A percentile compares a stretch with the other conserved stretches of the same genome.
Evolutionary conservation across 2,888 invertebrate species (phyloP).

Genomic region (Eupeodes latifasciatus): DNA sequence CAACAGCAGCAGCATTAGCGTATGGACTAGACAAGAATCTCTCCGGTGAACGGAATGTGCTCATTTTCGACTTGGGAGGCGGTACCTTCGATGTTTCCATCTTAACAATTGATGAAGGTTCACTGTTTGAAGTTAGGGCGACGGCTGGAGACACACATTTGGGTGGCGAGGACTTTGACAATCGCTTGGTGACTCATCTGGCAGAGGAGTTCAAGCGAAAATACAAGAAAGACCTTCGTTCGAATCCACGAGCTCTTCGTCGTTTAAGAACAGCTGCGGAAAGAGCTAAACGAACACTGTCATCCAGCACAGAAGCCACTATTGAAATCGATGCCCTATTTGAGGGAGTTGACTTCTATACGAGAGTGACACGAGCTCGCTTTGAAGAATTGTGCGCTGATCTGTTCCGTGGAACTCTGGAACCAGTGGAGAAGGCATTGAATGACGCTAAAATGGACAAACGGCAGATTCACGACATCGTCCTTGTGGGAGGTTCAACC

Average conservation of each 20-base stretch:
- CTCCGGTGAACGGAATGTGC: slow-evolving; percentile 90
- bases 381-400: slow-evolving; percentile 90
- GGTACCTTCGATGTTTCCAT: slow-evolving; percentile 97
- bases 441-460: slow-evolving; percentile 91
- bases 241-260: slow-evolving; percentile 87
- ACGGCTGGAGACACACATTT: slow-evolving; percentile 96
- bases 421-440: slow-evolving; percentile 90
- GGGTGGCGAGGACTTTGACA: slow-evolving; percentile 95
- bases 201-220: slow-evolving; percentile 93
- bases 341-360: slow-evolving; percentile 89
- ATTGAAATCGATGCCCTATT: slow-evolving; percentile 90
- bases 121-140: slow-evolving; percentile 95
- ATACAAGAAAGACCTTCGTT: slow-evolving; percentile 87
- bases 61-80: slow-evolving; percentile 87
- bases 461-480: slow-evolving; percentile 89
- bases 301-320: slow-evolving; percentile 89
- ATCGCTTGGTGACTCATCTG: slow-evolving; percentile 93
- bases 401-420: slow-evolving; percentile 88
- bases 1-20: slow-evolving; percentile 95
- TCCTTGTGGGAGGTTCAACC: slow-evolving; percentile 91
- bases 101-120: slow-evolving; percentile 94
- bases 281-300: slow-evolving; percentile 89
- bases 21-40: slow-evolving; percentile 94
- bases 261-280: slow-evolving; percentile 90
- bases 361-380: slow-evolving; percentile 88